phyloP scores from a whole-genome alignment of 2,113 vertebrate species.

The Pachycephala philippinensis region DNA sequence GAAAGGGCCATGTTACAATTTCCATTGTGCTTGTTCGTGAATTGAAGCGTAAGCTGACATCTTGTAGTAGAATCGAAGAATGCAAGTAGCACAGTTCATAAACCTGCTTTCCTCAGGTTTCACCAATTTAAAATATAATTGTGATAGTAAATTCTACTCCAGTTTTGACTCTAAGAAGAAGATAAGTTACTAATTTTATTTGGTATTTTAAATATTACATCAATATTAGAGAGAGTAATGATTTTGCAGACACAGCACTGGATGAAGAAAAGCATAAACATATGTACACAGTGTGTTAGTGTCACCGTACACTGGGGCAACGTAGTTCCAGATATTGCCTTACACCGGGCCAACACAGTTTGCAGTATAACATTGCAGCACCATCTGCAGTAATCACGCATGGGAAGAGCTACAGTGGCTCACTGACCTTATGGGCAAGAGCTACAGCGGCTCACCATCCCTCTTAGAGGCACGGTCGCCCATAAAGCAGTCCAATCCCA shows the following conservation, averaged over 20 bases:
- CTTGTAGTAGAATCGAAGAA: slow-evolving; percentile 42
- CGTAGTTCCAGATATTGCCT: too few relatives aligned
- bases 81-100: slow-evolving; percentile 19
- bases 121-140: not conserved
- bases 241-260: not conserved
- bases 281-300: not conserved
- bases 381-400: too few relatives aligned
- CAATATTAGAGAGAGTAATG: not conserved
- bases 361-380: too few relatives aligned
- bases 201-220: not conserved
- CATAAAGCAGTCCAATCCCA: too few relatives aligned
- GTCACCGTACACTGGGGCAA: too few relatives aligned
- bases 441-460: too few relatives aligned
- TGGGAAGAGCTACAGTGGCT: too few relatives aligned
- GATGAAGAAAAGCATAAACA: not conserved
- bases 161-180: not conserved
- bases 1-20: slow-evolving; percentile 67
- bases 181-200: not conserved
- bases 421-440: too few relatives aligned
- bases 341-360: too few relatives aligned
- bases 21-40: slow-evolving; percentile 69
- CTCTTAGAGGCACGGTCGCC: too few relatives aligned
- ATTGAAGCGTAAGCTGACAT: slow-evolving; percentile 69
- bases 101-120: slow-evolving; percentile 13
- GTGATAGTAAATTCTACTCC: not conserved